phyloP scores from a whole-genome alignment of 2,113 vertebrate species.

The Spheniscus mendiculus region DNA sequence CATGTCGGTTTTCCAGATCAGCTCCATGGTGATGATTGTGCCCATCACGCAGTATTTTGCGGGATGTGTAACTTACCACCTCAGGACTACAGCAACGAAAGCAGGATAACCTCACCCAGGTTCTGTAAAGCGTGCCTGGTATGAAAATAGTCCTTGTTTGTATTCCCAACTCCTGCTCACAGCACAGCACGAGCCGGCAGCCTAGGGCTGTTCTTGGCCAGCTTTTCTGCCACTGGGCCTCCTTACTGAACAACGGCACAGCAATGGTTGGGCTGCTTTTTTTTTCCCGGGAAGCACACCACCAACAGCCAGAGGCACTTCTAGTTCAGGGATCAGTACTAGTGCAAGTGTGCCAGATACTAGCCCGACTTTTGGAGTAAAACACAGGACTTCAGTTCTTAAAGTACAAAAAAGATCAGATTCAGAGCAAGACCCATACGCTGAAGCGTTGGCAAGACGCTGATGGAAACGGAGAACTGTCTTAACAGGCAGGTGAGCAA shows the following conservation, averaged over 20 bases:
- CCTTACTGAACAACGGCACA: not conserved
- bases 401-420: not conserved
- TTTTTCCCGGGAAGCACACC: not conserved
- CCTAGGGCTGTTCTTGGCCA: too few species aligned
- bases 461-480: not conserved
- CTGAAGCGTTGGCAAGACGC: rapidly evolving
- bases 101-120: not conserved
- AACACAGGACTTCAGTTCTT: not conserved
- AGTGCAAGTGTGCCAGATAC: rapidly evolving
- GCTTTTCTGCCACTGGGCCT: not conserved
- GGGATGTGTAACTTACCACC: too few species aligned
- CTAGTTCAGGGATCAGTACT: not conserved
- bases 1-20: not conserved
- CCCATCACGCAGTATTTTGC: not conserved
- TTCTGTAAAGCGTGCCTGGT: not conserved
- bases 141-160: not conserved
- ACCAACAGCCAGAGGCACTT: too few species aligned
- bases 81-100: not conserved
- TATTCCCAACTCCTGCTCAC: too few species aligned
- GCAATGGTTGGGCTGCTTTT: too few species aligned
- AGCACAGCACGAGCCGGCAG: too few species aligned
- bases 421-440: not conserved
- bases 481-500: not conserved
- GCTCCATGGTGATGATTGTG: not conserved
- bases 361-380: not conserved